phyloP scores from a whole-genome alignment of 2,113 vertebrate species.

The Microcebus lehilahytsara region DNA sequence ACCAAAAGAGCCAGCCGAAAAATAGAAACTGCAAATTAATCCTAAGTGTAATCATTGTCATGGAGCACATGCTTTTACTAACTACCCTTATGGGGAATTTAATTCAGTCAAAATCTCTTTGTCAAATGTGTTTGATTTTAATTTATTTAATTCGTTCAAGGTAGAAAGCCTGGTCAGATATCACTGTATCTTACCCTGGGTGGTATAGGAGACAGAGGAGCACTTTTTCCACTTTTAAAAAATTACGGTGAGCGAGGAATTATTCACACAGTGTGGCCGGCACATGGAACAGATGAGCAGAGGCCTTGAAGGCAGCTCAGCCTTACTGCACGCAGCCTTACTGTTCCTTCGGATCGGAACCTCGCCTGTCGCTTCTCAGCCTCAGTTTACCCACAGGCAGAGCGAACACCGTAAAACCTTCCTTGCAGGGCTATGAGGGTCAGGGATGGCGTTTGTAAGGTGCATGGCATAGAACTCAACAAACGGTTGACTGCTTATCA shows the following conservation, averaged over 20 bases:
- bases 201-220: not conserved
- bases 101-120: not conserved
- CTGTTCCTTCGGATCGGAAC: not conserved
- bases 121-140: not conserved
- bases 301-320: not conserved
- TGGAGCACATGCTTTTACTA: not conserved
- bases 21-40: not conserved
- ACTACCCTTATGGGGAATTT: not conserved
- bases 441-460: not conserved
- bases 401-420: not conserved
- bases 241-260: not conserved
- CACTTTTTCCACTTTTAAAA: not conserved
- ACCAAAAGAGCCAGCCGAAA: not conserved
- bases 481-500: too few species aligned
- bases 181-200: not conserved
- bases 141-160: not conserved
- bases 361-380: not conserved
- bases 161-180: not conserved
- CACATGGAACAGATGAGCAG: not conserved
- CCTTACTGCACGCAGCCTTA: not conserved
- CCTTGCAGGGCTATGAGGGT: not conserved
- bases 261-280: not conserved
- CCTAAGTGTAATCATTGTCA: not conserved
- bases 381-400: not conserved
- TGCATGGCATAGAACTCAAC: not conserved